Base-by-base conservation (phyloP, 2,113 vertebrate genomes). In the Poeciliopsis occidentalis region DNA sequence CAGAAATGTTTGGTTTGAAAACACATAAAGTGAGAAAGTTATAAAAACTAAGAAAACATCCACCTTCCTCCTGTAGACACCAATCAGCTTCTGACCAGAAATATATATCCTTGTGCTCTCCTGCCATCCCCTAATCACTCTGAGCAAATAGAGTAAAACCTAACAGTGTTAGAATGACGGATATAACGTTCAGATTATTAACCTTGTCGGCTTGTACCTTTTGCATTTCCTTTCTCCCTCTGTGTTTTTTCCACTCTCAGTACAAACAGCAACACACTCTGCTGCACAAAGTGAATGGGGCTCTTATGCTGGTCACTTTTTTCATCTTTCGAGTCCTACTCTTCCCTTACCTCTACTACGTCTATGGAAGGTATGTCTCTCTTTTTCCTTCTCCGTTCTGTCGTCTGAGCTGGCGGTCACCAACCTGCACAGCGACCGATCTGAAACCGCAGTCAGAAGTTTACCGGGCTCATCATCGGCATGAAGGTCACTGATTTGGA, bases 281-380 rank as follows among this genome's bases (percentile, higher is more conserved):
- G 86, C 94, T 97, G 87, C 96, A 97, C 94, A 97, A 97, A 93
- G 95, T 97, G 85, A 97, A 97, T 69, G 96, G 96, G 37, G 92
- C 95, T 89, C 89, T 96, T 81, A 96, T 97, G 96, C 93, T 97
- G 93, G 89, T 96, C 89, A 97, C 96, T 89, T 97, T 97, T 94
- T 96, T 97, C 92, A 94, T 95, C 94, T 97, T 95, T 94, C 96
- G 96, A 86, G 94, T 97, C 84, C 95, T 97, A 92, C 96, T 97
- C 88, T 97, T 97, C 94, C 96, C 96, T 79, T 97, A 97, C 94
- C 94, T 97, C 94, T 97, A 97, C 95, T 97, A 96, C 95, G 93
- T 84, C 80, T 97, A 97, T n/a, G 96, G 96, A 93, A 96, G 94
- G 94, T 95, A 95, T 82, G 93, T 91, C 87, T 89, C 34, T 54